Evolutionary conservation across 2,797 vertebrate species (phyloP), one percentile per base, ranked within the genome.

Genomic region (Lutjanus argentimaculatus): DNA sequence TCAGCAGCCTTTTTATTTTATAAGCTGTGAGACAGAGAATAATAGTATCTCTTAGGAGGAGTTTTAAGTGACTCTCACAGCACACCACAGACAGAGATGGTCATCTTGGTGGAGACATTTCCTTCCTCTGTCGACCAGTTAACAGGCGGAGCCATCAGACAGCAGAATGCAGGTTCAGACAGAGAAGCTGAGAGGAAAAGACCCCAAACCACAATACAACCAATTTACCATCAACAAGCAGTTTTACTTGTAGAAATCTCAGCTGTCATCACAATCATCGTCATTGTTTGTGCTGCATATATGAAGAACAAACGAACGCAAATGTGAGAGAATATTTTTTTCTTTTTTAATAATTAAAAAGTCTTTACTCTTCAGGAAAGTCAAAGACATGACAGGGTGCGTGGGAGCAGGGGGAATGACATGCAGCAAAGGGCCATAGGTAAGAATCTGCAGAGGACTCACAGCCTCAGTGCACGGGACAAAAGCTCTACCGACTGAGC

Each of bases 41-140:
- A 10, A 58, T 25, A n/a, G 48, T 25, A 30, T 80, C 19, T 74
- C 71, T 56, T 36, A 43, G 65, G 73, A 84, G 69, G 86, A 67
- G 74, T 67, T 82, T 68, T 1, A 3, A 40, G 49, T 52, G 56
- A 64, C 75, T 78, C 57, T 77, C 72, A 67, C 68, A 80, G 74
- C 21, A 65, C 75, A 86, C 64, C 53, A 42, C 70, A 77, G 57
- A 68, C 72, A 85, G 79, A 90, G 93, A 93, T 93, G 86, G 42
- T 74, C 83, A 94, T 94, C 91, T 93, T 88, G 90, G 89, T 86
- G 88, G 88, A 89, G 89, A 81, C 89, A 36, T 89, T 94, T 95
- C 93, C 93, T 92, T 94, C 92, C 92, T 90, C 80, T 80, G 49
- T 57, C 45, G 46, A 76, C 55, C 22, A 62, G 58, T 78, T 79